Evolutionary conservation across 1,140 invertebrate species (phyloP).

Genomic region (Pachyrhynchus sulphureomaculatus): DNA sequence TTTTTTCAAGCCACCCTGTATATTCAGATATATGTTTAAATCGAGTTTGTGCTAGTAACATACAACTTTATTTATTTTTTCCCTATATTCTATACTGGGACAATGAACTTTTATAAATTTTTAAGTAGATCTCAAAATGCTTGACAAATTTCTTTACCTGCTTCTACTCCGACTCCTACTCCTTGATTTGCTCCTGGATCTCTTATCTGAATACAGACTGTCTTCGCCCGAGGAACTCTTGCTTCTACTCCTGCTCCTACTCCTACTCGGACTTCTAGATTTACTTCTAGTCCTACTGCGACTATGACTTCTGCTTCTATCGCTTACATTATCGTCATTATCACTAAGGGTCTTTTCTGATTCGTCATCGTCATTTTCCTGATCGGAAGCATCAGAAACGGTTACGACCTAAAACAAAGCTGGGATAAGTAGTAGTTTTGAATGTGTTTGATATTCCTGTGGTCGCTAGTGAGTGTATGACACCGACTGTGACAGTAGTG

Average conservation of each 20-base stretch:
- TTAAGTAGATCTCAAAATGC: too few species aligned
- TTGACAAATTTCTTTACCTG: too few species aligned
- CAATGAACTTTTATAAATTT: too few species aligned
- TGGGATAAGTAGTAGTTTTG: not conserved
- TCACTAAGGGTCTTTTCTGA: conserved; percentile 21
- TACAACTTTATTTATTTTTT: too few species aligned
- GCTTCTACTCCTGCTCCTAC: conserved; percentile 20
- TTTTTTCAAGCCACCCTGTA: too few species aligned
- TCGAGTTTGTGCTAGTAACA: too few species aligned
- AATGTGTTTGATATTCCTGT: too few species aligned
- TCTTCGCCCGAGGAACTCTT: conserved; percentile 24
- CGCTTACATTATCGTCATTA: conserved; percentile 24
- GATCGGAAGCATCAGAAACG: conserved; percentile 37
- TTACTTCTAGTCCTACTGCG: conserved; percentile 18
- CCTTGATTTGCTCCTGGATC: conserved; percentile 31
- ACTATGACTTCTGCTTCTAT: conserved; percentile 12
- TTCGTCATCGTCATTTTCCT: conserved; percentile 27
- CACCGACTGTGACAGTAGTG: too few species aligned
- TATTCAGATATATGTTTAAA: too few species aligned
- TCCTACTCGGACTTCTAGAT: conserved; percentile 17
- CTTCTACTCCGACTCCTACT: conserved; percentile 32
- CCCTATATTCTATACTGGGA: too few species aligned
- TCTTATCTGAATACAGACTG: conserved; percentile 31
- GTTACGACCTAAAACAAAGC: conserved; percentile 29
- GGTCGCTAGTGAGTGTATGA: too few species aligned